phyloP scores from a whole-genome alignment of 2,888 invertebrate genomes.

The Ferdinandea cuprea region DNA sequence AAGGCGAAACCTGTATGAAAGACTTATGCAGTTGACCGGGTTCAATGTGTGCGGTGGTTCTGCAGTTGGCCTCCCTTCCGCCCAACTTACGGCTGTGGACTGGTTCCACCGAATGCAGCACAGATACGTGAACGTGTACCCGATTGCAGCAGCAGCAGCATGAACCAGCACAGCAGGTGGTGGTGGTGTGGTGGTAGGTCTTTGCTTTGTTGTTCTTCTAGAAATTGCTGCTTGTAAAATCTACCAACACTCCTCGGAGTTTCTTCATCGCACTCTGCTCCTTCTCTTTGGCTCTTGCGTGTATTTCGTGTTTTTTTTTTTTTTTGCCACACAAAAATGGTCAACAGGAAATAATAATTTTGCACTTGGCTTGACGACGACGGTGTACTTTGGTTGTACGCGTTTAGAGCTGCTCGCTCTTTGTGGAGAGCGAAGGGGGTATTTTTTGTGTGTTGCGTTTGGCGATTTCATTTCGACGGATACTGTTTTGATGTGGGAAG shows the following conservation, averaged over 20 bases:
- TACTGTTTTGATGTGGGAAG: slow-evolving; percentile 62
- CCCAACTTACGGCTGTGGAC: slow-evolving; percentile 46
- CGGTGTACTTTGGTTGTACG: slow-evolving; percentile 14
- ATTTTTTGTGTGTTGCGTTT: slow-evolving; percentile 47
- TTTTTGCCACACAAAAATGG: slow-evolving; percentile 59
- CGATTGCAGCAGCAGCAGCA: slow-evolving; percentile 44
- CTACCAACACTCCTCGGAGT: slow-evolving; percentile 10
- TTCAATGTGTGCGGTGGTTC: slow-evolving; percentile 60
- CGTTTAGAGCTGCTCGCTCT: background rate
- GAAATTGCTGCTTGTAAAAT: slow-evolving; percentile 37
- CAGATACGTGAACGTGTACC: slow-evolving; percentile 43
- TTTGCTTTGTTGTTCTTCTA: slow-evolving; percentile 62
- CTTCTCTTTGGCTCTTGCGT: slow-evolving; percentile 36
- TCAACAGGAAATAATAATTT: slow-evolving; percentile 75
- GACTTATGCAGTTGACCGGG: slow-evolving; percentile 58
- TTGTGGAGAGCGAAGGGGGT: background rate
- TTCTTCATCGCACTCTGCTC: slow-evolving; percentile 23
- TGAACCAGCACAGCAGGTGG: slow-evolving; percentile 52
- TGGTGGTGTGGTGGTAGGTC: slow-evolving; percentile 53
- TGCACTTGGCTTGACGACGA: slow-evolving; percentile 59
- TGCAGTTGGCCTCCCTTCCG: slow-evolving; percentile 40
- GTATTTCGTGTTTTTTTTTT: no score
- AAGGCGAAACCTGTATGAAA: slow-evolving; percentile 6
- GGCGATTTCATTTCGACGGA: slow-evolving; percentile 12
- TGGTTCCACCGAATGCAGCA: slow-evolving; percentile 62